These are phyloP conservation scores for Podarcis cretensis DNA, from an alignment of 2,113 vertebrate species.

Conservation along the genomic window DNA sequence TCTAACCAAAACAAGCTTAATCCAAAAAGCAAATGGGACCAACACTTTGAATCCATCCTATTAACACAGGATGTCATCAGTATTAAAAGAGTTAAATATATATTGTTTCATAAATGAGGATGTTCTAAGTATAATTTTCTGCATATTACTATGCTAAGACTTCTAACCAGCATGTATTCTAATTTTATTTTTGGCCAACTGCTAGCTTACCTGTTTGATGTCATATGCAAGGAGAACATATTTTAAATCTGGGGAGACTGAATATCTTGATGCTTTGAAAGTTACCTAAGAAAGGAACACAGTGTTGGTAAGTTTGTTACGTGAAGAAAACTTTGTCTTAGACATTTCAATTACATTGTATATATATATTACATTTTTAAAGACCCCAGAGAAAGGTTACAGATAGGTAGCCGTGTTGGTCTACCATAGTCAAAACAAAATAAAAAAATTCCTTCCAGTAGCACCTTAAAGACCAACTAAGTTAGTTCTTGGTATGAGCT, in stretches of 20 bases:
- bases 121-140: background rate
- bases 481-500: too few relatives aligned
- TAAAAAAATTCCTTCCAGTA: too few relatives aligned
- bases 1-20: background rate
- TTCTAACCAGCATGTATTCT: background rate
- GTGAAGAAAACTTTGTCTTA: accelerated
- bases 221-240: conserved; percentile 97
- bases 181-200: background rate
- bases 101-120: background rate
- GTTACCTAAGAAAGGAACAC: conserved; percentile 79
- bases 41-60: background rate
- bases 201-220: conserved; percentile 88
- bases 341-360: background rate
- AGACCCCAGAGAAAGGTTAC: background rate
- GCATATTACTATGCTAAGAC: background rate
- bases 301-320: conserved; percentile 9
- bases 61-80: background rate
- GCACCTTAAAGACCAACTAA: too few relatives aligned
- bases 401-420: too few relatives aligned
- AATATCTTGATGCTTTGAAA: conserved; percentile 94
- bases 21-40: background rate
- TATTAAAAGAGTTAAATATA: background rate
- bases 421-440: too few relatives aligned
- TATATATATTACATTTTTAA: background rate
- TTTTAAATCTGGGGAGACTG: conserved; percentile 92